Conservation (phyloP, 2,888 invertebrate genomes). For the Synanthedon myopaeformis region DNA sequence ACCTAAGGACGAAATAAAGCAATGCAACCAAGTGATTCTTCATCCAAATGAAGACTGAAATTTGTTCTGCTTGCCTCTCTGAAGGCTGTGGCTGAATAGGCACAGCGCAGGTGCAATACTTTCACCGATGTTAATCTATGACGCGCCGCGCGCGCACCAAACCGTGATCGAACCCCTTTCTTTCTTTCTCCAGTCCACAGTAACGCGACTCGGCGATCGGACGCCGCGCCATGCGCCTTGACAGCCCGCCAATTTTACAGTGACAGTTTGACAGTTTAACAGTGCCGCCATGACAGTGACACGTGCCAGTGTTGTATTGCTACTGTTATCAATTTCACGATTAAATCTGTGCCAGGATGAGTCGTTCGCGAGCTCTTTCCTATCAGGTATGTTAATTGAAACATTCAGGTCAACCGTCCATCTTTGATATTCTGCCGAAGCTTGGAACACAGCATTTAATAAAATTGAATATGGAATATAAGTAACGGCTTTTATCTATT, state of each 20-base stretch:
- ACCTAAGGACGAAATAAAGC: too few species aligned
- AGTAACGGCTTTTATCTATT: too few species aligned
- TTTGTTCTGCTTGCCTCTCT: not conserved
- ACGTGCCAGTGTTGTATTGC: conserved; percentile 19
- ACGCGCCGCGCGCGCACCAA: conserved; percentile 13
- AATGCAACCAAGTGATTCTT: too few species aligned
- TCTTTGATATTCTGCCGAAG: not conserved
- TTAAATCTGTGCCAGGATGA: conserved; percentile 72
- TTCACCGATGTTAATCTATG: not conserved
- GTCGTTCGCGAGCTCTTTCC: conserved; percentile 83
- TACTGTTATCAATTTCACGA: conserved; percentile 25
- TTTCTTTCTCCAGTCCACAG: conserved; percentile 39
- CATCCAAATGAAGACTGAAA: too few species aligned
- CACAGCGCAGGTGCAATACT: not conserved
- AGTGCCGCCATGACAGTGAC: conserved; percentile 40
- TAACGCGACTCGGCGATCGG: conserved; percentile 33
- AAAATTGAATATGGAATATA: too few species aligned
- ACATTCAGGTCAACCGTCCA: not conserved
- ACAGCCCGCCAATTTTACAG: conserved; percentile 21
- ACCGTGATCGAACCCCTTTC: conserved; percentile 33
- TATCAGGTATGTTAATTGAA: conserved; percentile 74
- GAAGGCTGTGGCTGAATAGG: not conserved
- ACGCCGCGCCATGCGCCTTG: conserved; percentile 40
- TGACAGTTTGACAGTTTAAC: conserved; percentile 14
- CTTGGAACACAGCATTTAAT: too few species aligned